A percentile compares a stretch with the other conserved stretches of the same genome.
Evolutionary conservation across 1,140 invertebrate species (phyloP).

Genomic region (Chrysopa pallens): DNA sequence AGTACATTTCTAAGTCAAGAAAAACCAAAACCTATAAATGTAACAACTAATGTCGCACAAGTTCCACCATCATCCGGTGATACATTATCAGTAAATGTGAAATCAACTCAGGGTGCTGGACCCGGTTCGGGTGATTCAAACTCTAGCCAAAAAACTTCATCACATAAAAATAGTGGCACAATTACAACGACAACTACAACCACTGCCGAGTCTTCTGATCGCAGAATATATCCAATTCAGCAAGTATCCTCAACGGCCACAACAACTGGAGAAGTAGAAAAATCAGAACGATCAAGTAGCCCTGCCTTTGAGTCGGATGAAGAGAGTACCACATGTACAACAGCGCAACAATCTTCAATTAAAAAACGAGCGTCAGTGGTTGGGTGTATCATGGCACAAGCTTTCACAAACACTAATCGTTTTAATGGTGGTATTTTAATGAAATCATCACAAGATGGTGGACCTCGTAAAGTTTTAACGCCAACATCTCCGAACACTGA

Average conservation of each 20-base stretch:
- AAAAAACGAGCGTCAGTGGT: constrained; percentile 29
- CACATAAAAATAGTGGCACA: constrained; percentile 33
- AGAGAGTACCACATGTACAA: constrained; percentile 37
- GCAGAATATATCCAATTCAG: background rate
- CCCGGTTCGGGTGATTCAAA: constrained; percentile 30
- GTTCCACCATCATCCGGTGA: constrained; percentile 3
- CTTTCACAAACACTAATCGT: constrained; percentile 33
- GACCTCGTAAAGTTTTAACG: constrained; percentile 18
- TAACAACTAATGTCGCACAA: constrained; percentile 1
- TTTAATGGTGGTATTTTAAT: constrained; percentile 34
- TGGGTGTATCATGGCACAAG: constrained; percentile 38
- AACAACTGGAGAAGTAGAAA: constrained; percentile 30
- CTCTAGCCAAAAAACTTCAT: constrained; percentile 41
- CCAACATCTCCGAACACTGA: constrained; percentile 18
- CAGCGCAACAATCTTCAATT: constrained; percentile 11
- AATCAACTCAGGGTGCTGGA: constrained; percentile 9
- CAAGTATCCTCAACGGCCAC: constrained; percentile 27
- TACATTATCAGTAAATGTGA: constrained; percentile 9
- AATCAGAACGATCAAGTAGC: constrained; percentile 82
- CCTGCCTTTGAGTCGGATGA: constrained; percentile 93
- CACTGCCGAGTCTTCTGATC: constrained; percentile 14
- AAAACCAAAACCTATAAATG: constrained; percentile 30
- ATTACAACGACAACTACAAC: constrained; percentile 36
- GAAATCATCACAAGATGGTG: constrained; percentile 20
- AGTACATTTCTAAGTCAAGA: constrained; percentile 51